Evolutionary conservation across 2,888 invertebrate genomes (phyloP).

Genomic region (Seira musarum): DNA sequence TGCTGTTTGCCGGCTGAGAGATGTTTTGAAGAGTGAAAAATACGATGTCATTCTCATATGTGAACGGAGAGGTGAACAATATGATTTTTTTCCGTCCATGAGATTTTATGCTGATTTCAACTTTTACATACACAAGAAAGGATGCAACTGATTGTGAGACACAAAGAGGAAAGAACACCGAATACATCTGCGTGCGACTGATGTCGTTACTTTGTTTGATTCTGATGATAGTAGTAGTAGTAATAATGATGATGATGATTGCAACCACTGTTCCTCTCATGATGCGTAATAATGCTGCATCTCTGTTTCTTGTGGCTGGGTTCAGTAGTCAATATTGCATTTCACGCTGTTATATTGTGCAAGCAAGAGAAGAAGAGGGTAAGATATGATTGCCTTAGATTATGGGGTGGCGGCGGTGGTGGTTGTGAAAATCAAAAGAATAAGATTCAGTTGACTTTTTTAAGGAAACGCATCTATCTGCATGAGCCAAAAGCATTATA

Average conservation of each 20-base stretch:
- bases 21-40: slow-evolving; percentile 22
- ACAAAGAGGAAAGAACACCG: slow-evolving; percentile 5
- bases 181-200: slow-evolving; percentile 31
- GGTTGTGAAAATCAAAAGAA: slow-evolving; percentile 5
- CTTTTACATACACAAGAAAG: not conserved
- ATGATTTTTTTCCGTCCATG: not conserved
- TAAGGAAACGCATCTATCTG: slow-evolving; percentile 14
- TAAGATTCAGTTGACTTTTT: slow-evolving; percentile 14
- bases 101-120: slow-evolving; percentile 31
- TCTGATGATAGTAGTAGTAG: slow-evolving; percentile 8
- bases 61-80: not conserved
- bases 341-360: not conserved
- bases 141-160: not conserved
- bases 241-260: slow-evolving; percentile 34
- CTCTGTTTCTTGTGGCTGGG: slow-evolving; percentile 22
- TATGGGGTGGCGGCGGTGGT: slow-evolving; percentile 8
- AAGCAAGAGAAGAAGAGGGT: not conserved
- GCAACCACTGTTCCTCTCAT: slow-evolving; percentile 19
- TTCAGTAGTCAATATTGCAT: not conserved
- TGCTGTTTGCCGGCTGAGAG: no score
- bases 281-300: slow-evolving; percentile 46
- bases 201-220: not conserved
- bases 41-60: slow-evolving; percentile 53
- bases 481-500: slow-evolving; percentile 11
- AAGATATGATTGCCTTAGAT: slow-evolving; percentile 9